phyloP scores from a whole-genome alignment of 2,797 vertebrate species.

The Sphaeramia orbicularis region DNA sequence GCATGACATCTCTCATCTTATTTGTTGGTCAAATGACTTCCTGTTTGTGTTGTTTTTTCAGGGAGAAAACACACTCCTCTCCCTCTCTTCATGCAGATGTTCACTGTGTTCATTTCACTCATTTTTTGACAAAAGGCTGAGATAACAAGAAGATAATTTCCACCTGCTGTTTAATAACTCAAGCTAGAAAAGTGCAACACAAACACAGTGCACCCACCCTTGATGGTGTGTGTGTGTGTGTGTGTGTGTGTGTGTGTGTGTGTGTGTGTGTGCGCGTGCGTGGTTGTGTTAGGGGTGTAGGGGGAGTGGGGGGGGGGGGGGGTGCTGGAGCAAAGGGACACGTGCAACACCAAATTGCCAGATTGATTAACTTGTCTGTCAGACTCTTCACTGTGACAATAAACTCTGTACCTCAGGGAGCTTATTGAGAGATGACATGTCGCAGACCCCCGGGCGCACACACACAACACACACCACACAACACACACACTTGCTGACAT shows the following conservation, averaged over 20 bases:
- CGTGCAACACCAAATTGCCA: conserved; percentile 80
- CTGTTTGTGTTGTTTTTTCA: background rate
- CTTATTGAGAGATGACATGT: conserved; percentile 81
- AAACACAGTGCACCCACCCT: conserved; percentile 1
- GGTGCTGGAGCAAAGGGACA: conserved; percentile 53
- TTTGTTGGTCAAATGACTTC: conserved; percentile 2
- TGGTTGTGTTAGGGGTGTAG: background rate
- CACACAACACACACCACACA: conserved; percentile 16
- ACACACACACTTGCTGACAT: conserved; percentile 34
- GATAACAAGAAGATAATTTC: conserved; percentile 59
- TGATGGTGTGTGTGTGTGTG: background rate
- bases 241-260: conserved; percentile 8
- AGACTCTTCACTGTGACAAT: conserved; percentile 81
- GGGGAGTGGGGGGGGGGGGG: background rate
- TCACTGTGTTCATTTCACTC: conserved; percentile 21
- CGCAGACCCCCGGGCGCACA: conserved; percentile 57
- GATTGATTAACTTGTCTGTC: conserved; percentile 87
- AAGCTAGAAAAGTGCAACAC: conserved; percentile 29
- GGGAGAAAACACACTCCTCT: background rate
- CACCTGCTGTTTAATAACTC: conserved; percentile 67
- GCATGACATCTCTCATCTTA: background rate
- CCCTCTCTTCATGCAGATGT: conserved; percentile 25
- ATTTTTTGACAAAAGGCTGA: conserved; percentile 34
- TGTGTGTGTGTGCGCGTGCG: too few species aligned
- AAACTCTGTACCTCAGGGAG: conserved; percentile 82